Evolutionary conservation across 2,797 vertebrate species (phyloP).

Genomic region (Podarcis lilfordi): DNA sequence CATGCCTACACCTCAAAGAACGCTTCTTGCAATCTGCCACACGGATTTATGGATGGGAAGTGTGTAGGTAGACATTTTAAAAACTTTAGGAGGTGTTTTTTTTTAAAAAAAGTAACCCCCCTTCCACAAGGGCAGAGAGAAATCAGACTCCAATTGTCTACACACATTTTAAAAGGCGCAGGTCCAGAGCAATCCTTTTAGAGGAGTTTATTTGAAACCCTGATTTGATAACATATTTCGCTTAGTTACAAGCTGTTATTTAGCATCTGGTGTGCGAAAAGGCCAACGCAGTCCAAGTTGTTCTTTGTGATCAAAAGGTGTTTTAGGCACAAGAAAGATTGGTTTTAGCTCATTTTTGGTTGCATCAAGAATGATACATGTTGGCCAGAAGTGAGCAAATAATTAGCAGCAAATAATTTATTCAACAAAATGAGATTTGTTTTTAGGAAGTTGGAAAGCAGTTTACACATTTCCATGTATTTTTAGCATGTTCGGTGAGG

Average conservation of each 20-base stretch:
- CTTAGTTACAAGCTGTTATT: constrained; percentile 72
- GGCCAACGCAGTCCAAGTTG: constrained; percentile 63
- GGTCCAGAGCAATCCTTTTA: neutral
- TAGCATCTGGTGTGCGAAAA: constrained; percentile 73
- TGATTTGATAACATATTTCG: constrained; percentile 68
- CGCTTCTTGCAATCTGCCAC: neutral
- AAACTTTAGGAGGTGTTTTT: neutral
- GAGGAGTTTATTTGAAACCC: constrained; percentile 54
- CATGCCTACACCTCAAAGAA: neutral
- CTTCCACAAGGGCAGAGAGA: constrained; percentile 25
- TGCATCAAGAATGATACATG: constrained; percentile 63
- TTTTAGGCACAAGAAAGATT: constrained; percentile 60
- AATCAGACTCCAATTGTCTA: constrained; percentile 53
- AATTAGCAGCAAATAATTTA: constrained; percentile 55
- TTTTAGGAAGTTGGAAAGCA: constrained; percentile 27
- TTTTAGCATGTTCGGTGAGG: neutral
- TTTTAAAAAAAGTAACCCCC: constrained; percentile 17
- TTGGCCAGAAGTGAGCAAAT: constrained; percentile 59
- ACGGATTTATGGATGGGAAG: neutral
- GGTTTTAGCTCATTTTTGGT: constrained; percentile 56
- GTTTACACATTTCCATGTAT: neutral
- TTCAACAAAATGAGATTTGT: constrained; percentile 10
- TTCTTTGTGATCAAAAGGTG: constrained; percentile 59
- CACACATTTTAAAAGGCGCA: constrained; percentile 38
- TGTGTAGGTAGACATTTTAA: neutral